Base-by-base conservation (phyloP, 2,888 invertebrate genomes). In the Sesia apiformis region DNA sequence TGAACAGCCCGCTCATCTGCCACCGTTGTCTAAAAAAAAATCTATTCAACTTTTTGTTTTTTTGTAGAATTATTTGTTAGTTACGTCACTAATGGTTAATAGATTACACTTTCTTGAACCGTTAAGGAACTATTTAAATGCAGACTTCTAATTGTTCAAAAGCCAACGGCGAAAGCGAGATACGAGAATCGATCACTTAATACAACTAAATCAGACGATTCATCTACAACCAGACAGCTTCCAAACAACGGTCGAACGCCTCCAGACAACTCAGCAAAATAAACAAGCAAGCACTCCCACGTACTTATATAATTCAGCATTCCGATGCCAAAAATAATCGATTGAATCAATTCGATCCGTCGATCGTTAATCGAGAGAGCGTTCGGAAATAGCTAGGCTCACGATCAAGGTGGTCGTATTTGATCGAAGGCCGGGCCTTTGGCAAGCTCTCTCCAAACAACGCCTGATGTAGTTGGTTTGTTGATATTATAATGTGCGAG, bases 331-430 rank as follows among this genome's bases (percentile, higher is more conserved):
- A 46, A 57, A 59, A 46, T 46, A 46, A 46, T 46, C 46, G 46
- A 46, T 58, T 59, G 57, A 58, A 56, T 56, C 55, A 56, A 58
- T 57, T 57, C 55, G 57, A 58, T 59, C 52, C 54, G 53, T 41
- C 46, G 50, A 56, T 54, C 53, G 55, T 54, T 51, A 55, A 56
- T 57, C 53, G 59, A 55, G 58, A 42, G 59, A 57, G 57, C 49
- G 53, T 46, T 38, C 53, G 52, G 55, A 55, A 62, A 62, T 62
- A 59, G 60, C 59, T 53, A 55, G 56, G 55, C 58, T 60, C 58
- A 55, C 53, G 54, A 56, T 54, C 56, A 55, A 56, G 56, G 56
- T 55, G 57, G 51, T 53, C 42, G 41, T 53, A 49, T 49, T 40
- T 6, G 51, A 3, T 8, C 53, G 59, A 56, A 59, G 59, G 57